Evolutionary conservation across 2,797 vertebrate species (phyloP).

Genomic region (Coluber constrictor): DNA sequence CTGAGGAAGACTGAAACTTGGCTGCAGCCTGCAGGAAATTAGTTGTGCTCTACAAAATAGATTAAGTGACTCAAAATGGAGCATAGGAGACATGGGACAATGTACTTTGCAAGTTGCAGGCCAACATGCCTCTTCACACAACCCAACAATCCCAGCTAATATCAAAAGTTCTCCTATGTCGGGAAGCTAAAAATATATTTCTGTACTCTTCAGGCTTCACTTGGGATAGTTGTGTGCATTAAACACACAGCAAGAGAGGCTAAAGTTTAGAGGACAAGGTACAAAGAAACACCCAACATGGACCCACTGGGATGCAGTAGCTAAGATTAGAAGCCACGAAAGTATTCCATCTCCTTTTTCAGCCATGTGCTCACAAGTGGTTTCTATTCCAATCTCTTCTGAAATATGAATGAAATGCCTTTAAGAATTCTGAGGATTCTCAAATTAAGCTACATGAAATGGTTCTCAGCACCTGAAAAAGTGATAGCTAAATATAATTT

Average conservation of each 20-base stretch:
- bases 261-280: background rate
- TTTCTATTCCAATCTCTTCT: background rate
- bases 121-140: background rate
- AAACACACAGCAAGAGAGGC: background rate
- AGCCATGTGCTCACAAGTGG: background rate
- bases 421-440: background rate
- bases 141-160: background rate
- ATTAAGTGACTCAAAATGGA: background rate
- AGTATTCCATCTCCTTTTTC: too few relatives aligned
- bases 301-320: background rate
- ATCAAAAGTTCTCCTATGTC: background rate
- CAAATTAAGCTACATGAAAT: background rate
- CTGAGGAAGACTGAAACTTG: background rate
- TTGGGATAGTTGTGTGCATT: background rate
- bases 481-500: background rate
- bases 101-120: background rate
- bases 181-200: background rate
- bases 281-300: background rate
- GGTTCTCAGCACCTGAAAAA: background rate
- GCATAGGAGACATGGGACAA: background rate
- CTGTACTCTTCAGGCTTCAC: background rate
- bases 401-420: background rate
- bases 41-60: background rate
- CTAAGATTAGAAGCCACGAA: background rate
- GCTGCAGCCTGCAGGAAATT: background rate